A percentile compares a stretch with the other conserved stretches of the same genome.
Conservation (phyloP, 2,797 vertebrate genomes). For the Arnoldichthys spilopterus region DNA sequence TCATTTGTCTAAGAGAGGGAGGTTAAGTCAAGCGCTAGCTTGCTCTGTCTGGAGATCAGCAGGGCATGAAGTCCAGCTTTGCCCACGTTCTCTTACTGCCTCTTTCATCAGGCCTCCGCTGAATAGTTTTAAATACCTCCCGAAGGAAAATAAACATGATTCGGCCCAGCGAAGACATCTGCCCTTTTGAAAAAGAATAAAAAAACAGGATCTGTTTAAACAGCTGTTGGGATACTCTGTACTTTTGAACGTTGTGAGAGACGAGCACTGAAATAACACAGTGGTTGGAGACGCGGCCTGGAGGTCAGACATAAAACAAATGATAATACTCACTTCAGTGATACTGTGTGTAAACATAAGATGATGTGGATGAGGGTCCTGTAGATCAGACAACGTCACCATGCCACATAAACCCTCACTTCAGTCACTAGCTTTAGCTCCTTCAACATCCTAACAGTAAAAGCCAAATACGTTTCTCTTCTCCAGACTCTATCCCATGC, state of each 20-base stretch:
- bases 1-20: background rate
- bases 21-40: constrained; percentile 4
- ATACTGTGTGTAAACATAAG: constrained; percentile 27
- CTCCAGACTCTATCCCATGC: background rate
- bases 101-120: constrained; percentile 56
- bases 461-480: background rate
- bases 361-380: constrained; percentile 28
- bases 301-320: constrained; percentile 62
- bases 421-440: background rate
- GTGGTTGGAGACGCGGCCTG: constrained; percentile 59
- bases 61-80: constrained; percentile 39
- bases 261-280: constrained; percentile 74
- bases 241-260: constrained; percentile 69
- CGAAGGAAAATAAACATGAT: constrained; percentile 82
- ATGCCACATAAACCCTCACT: constrained; percentile 16
- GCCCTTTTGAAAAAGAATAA: constrained; percentile 72
- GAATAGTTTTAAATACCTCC: constrained; percentile 76
- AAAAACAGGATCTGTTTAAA: constrained; percentile 82
- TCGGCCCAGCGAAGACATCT: constrained; percentile 83
- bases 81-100: constrained; percentile 40
- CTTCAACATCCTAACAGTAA: background rate
- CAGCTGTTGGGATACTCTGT: constrained; percentile 77
- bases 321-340: constrained; percentile 45
- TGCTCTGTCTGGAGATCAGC: constrained; percentile 37
- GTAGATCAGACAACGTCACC: constrained; percentile 2